Evolutionary conservation across 2,797 vertebrate species (phyloP).

Genomic region (Phrynocephalus guinanensis): DNA sequence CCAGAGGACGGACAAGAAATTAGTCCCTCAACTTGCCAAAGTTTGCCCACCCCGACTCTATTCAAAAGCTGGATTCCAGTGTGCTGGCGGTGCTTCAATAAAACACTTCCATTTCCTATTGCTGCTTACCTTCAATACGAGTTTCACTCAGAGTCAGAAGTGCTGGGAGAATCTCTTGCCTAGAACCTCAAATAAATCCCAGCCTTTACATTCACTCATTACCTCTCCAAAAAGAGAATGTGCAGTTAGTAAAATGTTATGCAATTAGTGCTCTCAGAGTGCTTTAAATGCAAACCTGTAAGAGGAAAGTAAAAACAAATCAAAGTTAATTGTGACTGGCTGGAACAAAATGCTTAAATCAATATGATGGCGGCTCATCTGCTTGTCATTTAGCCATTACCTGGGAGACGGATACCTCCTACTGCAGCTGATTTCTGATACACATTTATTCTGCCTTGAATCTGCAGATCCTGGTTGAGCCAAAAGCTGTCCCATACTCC

Average conservation of each 20-base stretch:
- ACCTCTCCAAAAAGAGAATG: conserved; percentile 61
- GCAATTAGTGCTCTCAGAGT: conserved; percentile 68
- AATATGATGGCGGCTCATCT: conserved; percentile 71
- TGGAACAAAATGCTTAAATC: conserved; percentile 82
- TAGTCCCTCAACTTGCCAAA: too few species aligned
- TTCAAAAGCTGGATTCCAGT: not conserved
- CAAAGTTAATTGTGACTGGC: conserved; percentile 82
- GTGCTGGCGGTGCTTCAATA: not conserved
- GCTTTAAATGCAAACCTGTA: conserved; percentile 76
- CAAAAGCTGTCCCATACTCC: conserved; percentile 56
- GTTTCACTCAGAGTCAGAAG: conserved; percentile 53
- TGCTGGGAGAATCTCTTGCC: conserved; percentile 25
- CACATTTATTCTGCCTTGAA: conserved; percentile 63
- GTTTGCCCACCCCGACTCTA: not conserved
- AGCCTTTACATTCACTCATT: conserved; percentile 56
- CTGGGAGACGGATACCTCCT: conserved; percentile 75
- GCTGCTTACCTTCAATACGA: conserved; percentile 55
- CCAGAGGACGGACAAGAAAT: too few species aligned
- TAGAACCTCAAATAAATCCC: conserved; percentile 51
- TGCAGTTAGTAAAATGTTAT: conserved; percentile 71
- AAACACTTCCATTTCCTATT: conserved; percentile 36
- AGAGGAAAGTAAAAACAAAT: conserved; percentile 79
- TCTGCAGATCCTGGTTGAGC: conserved; percentile 38
- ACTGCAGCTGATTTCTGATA: conserved; percentile 72
- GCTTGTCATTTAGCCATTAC: conserved; percentile 79